Percentiles rank a stretch among this genome's conserved stretches.
Evolutionary conservation across 2,888 invertebrate species (phyloP).

Genomic region (Luperina nickerlii): DNA sequence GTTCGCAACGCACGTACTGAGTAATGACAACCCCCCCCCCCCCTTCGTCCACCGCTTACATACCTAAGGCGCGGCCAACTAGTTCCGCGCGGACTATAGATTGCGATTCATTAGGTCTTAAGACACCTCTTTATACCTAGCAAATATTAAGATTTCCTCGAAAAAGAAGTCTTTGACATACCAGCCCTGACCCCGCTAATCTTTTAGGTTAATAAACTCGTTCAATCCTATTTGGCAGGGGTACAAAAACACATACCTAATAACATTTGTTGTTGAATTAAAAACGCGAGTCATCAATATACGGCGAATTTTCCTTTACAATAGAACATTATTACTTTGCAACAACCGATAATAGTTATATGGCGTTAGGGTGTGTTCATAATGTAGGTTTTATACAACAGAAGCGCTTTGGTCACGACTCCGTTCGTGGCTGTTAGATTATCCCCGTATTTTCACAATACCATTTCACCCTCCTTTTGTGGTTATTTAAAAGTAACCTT

Average conservation of each 20-base stretch:
- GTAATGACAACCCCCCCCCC: too few species aligned
- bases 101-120: neutral
- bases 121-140: neutral
- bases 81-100: too few species aligned
- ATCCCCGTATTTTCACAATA: too few species aligned
- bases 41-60: too few species aligned
- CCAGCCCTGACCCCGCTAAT: neutral
- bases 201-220: slow-evolving; percentile 38
- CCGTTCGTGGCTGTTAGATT: neutral
- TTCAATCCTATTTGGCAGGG: slow-evolving; percentile 30
- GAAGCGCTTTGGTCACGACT: neutral
- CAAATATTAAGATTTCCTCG: neutral
- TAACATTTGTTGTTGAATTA: slow-evolving; percentile 60
- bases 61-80: too few species aligned
- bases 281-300: slow-evolving; percentile 60
- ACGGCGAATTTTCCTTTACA: slow-evolving; percentile 68
- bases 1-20: too few species aligned
- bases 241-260: slow-evolving; percentile 40
- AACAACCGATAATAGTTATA: slow-evolving; percentile 72
- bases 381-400: neutral
- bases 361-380: slow-evolving; percentile 47
- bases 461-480: too few species aligned
- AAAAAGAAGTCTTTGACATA: neutral
- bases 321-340: slow-evolving; percentile 73
- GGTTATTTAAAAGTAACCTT: too few species aligned